Base-by-base conservation (phyloP, 2,888 invertebrate genomes). In the Brachyptera putata region DNA sequence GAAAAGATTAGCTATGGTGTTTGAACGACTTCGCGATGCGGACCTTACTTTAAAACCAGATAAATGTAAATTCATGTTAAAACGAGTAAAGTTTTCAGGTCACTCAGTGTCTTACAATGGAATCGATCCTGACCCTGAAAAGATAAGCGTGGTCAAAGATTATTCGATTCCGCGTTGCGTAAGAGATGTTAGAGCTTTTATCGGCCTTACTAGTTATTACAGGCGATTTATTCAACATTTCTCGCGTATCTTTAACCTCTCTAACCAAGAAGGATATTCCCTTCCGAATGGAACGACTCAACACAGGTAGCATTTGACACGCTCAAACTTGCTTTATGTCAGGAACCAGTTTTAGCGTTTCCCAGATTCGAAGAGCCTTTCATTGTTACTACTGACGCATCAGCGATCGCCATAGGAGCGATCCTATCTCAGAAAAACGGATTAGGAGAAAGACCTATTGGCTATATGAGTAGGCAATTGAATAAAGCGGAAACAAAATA, bases 381-480 rank as follows among this genome's bases (percentile, higher is more conserved):
- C 18, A 24, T 18, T n/a, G 9, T 56, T 1, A 43, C 39, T 11
- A 41, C 41, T 7, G 63, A 65, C 57, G 63, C 64, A 13, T 60
- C 63, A 1, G 61, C 56, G 14, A 56, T 30, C 21, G 61, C 60
- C 0, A 24, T 65, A 2, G 63, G 61, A 1, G 61, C 63, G n/a
- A 63, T 65, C 1, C 37, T 65, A 1, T 62, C 55, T 2, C 65
- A 21, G 46, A 16, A 22, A 16, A 16, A 4, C 9, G 49, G n/a
- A 13, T 48, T 43, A 1, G 43, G 39, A 13, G 60, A 65, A 41
- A 46, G n/a, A 1, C 61, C 63, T 1, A 61, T 64, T 1, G 26
- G 53, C 18, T 64, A 64, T 34, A 16, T 56, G 3, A 61, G 61
- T 5, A 13, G 61, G 55, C 13, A 50, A 41, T 26, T 34, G 13